These are phyloP conservation scores for Chymomyza caudatula DNA, from an alignment of 2,888 invertebrate species.

Conservation along the genomic window DNA sequence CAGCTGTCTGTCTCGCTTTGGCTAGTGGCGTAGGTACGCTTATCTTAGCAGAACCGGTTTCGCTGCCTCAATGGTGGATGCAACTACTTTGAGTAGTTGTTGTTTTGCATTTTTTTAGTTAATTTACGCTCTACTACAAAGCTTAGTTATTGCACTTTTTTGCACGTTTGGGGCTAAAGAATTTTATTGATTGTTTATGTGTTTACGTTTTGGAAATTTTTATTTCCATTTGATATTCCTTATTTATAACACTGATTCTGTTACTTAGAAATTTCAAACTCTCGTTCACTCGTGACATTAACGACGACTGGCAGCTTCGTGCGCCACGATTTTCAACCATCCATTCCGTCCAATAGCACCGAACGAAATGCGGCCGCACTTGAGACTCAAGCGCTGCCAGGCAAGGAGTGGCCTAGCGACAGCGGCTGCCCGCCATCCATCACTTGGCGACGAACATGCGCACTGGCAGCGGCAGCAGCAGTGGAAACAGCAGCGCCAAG, in stretches of 20 bases:
- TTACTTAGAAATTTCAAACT: constrained; percentile 25
- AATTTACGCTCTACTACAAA: too few species aligned
- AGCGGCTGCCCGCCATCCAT: constrained; percentile 62
- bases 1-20: constrained; percentile 58
- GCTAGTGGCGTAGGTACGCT: constrained; percentile 40
- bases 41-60: constrained; percentile 64
- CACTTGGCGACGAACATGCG: constrained; percentile 67
- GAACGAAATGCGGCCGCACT: constrained; percentile 61
- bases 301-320: constrained; percentile 47
- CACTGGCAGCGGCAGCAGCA: constrained; percentile 34
- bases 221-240: too few species aligned
- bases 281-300: constrained; percentile 40
- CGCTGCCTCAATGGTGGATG: constrained; percentile 40
- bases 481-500: constrained; percentile 25
- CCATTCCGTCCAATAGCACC: constrained; percentile 77
- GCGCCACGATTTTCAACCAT: constrained; percentile 66
- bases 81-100: constrained; percentile 27
- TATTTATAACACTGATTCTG: constrained; percentile 3
- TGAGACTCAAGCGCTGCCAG: constrained; percentile 30
- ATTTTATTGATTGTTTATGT: background rate
- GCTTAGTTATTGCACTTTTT: constrained; percentile 32
- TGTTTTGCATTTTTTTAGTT: constrained; percentile 21
- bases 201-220: background rate
- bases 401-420: constrained; percentile 70
- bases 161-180: background rate